A percentile compares a stretch with the other conserved stretches of the same genome.
phyloP scores from a whole-genome alignment of 2,797 vertebrate genomes.

The Salmo trutta region DNA sequence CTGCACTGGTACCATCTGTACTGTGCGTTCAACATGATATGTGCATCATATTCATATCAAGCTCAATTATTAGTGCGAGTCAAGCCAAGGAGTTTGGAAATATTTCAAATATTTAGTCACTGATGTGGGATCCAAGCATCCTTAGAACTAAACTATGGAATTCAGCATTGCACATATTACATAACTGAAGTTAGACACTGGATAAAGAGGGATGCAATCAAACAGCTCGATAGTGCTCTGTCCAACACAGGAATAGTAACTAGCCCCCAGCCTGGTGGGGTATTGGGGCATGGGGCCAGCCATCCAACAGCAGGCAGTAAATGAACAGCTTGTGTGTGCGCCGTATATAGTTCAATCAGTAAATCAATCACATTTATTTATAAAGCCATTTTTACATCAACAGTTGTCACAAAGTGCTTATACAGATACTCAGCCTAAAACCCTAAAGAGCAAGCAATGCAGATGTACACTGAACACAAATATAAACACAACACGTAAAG shows the following conservation, averaged over 20 bases:
- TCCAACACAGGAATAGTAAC: conserved; percentile 42
- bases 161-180: neutral
- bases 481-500: too few relatives aligned
- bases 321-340: conserved; percentile 41
- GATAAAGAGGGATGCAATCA: neutral
- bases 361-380: conserved; percentile 10
- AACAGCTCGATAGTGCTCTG: neutral
- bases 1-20: neutral
- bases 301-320: conserved; percentile 37
- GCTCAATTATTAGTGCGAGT: neutral
- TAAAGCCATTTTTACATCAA: too few relatives aligned
- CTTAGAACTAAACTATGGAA: neutral
- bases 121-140: neutral
- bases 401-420: too few relatives aligned
- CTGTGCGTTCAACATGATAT: neutral
- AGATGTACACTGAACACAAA: too few relatives aligned
- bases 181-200: neutral
- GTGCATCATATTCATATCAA: neutral
- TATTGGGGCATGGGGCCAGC: conserved; percentile 25
- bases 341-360: conserved; percentile 12
- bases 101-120: neutral
- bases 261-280: conserved; percentile 35
- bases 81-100: neutral
- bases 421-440: too few relatives aligned
- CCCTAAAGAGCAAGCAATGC: too few relatives aligned